Conservation (phyloP, 2,113 vertebrate species). For the Anoplopoma fimbria region DNA sequence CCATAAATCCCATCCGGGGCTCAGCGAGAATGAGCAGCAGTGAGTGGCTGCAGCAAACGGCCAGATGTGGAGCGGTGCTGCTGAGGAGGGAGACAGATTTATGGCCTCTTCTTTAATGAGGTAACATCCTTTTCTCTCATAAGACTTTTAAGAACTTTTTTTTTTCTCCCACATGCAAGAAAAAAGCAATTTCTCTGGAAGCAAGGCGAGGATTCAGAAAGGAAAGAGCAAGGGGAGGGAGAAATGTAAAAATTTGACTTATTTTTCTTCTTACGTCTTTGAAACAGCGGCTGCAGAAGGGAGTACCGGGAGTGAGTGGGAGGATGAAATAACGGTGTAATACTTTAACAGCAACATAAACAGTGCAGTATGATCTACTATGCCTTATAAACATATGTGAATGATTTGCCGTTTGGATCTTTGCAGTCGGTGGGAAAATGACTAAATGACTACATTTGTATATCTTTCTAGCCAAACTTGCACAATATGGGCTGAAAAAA, state of each 20-base stretch:
- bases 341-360: constrained; percentile 47
- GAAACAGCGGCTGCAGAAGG: constrained; percentile 21
- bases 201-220: constrained; percentile 20
- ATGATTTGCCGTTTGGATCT: constrained; percentile 38
- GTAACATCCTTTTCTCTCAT: constrained; percentile 85
- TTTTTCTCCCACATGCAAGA: constrained; percentile 71
- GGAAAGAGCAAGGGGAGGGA: not conserved
- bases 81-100: constrained; percentile 83
- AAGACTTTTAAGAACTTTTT: constrained; percentile 77
- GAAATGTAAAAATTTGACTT: constrained; percentile 26
- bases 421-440: constrained; percentile 37
- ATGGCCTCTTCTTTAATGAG: constrained; percentile 83
- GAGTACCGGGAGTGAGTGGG: constrained; percentile 50
- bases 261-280: constrained; percentile 28
- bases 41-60: constrained; percentile 68
- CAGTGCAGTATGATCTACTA: constrained; percentile 38
- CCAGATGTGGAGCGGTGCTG: constrained; percentile 80
- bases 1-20: constrained; percentile 71
- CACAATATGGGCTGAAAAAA: not conserved
- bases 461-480: not conserved
- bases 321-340: constrained; percentile 32
- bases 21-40: constrained; percentile 62
- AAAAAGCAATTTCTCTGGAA: constrained; percentile 60
- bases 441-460: not conserved
- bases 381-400: not conserved